Evolutionary conservation across 1,140 invertebrate genomes (phyloP), one percentile per base, ranked within the genome.

Genomic region (Anastatus disparis): DNA sequence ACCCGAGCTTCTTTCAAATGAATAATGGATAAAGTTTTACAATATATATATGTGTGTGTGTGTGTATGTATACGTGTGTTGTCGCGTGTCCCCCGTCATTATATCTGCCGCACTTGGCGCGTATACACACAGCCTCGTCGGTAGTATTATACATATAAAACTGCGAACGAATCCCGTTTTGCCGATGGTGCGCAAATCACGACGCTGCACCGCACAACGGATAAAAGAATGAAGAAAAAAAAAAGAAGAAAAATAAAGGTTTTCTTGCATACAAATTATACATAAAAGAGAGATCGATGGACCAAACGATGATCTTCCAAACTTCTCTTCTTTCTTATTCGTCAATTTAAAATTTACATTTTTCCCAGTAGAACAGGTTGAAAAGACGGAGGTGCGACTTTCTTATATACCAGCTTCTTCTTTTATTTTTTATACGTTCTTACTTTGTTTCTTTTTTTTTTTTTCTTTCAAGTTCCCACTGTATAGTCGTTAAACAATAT

Each of bases 181-280:
- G 15, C 3, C n/a, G 12, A 17, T 29, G 17, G 44, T 27, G 38
- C 40, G 59, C 44, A 70, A 70, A 79, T 85, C 81, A 83, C 81
- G 76, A 82, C 80, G 78, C 77, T 77, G 77, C 82, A 81, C 82
- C 42, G 42, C 7, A 44, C 15, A 15, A 6, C 4, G 31, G 10
- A n/a, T n/a, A n/a, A n/a, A n/a, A n/a, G n/a, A n/a, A n/a, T n/a
- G n/a, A n/a, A n/a, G n/a, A n/a, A n/a, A n/a, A n/a, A n/a, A n/a
- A n/a, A n/a, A n/a, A n/a, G n/a, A n/a, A n/a, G n/a, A n/a, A n/a
- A n/a, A n/a, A n/a, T n/a, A n/a, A n/a, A n/a, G n/a, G n/a, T n/a
- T n/a, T n/a, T n/a, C n/a, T n/a, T n/a, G n/a, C n/a, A n/a, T n/a
- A n/a, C n/a, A n/a, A n/a, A n/a, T n/a, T n/a, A n/a, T n/a, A n/a